Evolutionary conservation across 2,888 invertebrate species (phyloP).

Genomic region (Drosophila mimica): DNA sequence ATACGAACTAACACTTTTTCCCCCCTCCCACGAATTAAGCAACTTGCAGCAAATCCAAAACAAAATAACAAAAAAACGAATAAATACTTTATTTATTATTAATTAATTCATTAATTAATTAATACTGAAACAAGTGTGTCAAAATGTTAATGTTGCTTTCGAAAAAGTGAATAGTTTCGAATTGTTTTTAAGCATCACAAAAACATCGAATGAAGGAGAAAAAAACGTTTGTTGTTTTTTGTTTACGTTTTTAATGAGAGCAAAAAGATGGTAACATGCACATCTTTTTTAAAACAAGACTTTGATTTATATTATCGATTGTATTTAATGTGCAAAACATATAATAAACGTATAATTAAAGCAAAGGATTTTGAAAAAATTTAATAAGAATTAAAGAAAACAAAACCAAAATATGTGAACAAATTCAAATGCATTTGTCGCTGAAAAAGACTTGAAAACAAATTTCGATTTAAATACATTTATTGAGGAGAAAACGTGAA

Average conservation of each 20-base stretch:
- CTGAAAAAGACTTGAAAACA: constrained; percentile 78
- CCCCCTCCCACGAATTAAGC: constrained; percentile 16
- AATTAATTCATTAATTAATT: constrained; percentile 3
- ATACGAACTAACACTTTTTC: constrained; percentile 41
- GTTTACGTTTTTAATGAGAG: constrained; percentile 59
- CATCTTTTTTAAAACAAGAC: constrained; percentile 62
- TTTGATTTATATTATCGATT: constrained; percentile 65
- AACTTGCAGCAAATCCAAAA: constrained; percentile 20
- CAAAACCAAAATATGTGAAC: constrained; percentile 66
- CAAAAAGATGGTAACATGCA: constrained; percentile 33
- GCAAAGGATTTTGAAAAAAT: constrained; percentile 76
- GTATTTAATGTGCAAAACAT: constrained; percentile 70
- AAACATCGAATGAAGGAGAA: constrained; percentile 49
- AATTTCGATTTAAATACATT: constrained; percentile 78
- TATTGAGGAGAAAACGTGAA: constrained; percentile 63
- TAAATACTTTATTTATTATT: constrained; percentile 17
- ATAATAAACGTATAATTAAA: constrained; percentile 68
- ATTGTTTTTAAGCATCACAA: constrained; percentile 44
- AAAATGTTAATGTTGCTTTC: constrained; percentile 50
- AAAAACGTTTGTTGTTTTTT: constrained; percentile 59
- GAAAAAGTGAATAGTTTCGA: constrained; percentile 50
- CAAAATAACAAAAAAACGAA: not conserved
- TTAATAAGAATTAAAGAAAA: constrained; percentile 58
- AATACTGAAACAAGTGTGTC: constrained; percentile 27
- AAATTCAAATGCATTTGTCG: constrained; percentile 81